Evolutionary conservation across 2,888 invertebrate species (phyloP), one percentile per base, ranked within the genome.

Genomic region (Byasa hedistus): DNA sequence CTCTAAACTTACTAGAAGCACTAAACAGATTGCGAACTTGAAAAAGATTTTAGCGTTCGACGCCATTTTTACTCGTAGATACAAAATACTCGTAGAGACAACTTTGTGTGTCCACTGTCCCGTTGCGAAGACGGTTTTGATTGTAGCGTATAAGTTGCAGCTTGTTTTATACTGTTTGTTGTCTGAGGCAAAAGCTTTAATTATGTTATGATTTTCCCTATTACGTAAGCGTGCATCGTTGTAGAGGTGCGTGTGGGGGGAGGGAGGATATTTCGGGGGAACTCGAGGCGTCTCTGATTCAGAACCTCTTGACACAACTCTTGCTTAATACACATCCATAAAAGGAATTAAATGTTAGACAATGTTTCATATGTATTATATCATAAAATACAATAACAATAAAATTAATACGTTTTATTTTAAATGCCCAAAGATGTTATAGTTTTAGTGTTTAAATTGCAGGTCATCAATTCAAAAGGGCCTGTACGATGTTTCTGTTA

Each of bases 141-240:
- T 21, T 59, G n/a, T n/a, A 23, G 19, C 3, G 4, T 7, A 19
- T 15, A 21, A 48, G 32, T 52, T 12, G 19, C 4, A 7, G 22
- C 57, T 27, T 36, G 64, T 59, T 64, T 36, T 64, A 64, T 64
- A 52, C 36, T 22, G 10, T 15, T 48, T 51, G 51, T 27, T 32
- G 52, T 39, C 54, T 44, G 27, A 51, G 39, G 17, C 22, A 55
- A 65, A 32, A 44, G 39, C 21, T 59, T 39, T 59, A 44, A 54
- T 39, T 59, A 19, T 17, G 7, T 59, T 39, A 55, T 24, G 39
- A 44, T 54, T 54, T 52, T 59, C 59, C 64, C 54, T 59, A 64
- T 65, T 24, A 65, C 60, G 65, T 48, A 60, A 60, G 56, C 54
- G 36, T 15, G 23, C 15, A 39, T 39, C 19, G 27, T 24, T n/a